These are phyloP conservation scores for Marmota monax DNA, from an alignment of 2,113 vertebrate species.

Conservation along the genomic window DNA sequence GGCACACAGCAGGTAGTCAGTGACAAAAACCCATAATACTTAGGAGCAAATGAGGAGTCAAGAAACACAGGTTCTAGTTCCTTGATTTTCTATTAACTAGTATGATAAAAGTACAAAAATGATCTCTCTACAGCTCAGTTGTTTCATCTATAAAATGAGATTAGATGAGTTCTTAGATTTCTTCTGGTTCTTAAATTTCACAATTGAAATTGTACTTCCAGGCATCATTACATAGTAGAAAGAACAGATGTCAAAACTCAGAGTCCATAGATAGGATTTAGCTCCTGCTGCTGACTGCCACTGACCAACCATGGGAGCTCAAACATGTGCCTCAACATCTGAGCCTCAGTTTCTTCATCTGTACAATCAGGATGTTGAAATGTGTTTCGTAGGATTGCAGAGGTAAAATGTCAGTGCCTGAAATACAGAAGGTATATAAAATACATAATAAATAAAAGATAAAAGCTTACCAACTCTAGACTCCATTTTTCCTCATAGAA, in stretches of 20 bases:
- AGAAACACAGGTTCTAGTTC: not conserved
- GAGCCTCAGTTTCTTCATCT: not conserved
- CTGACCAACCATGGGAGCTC: not conserved
- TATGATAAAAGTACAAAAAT: conserved; percentile 24
- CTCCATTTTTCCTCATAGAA: not conserved
- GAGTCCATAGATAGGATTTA: not conserved
- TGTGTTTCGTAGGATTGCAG: not conserved
- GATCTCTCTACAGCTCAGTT: not conserved
- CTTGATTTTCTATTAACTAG: conserved; percentile 34
- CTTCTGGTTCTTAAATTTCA: conserved; percentile 23
- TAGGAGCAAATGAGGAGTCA: not conserved
- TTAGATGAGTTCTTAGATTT: conserved; percentile 29
- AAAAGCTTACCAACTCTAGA: not conserved
- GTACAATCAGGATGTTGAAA: not conserved
- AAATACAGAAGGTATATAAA: conserved; percentile 21
- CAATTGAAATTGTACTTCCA: not conserved
- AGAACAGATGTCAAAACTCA: not conserved
- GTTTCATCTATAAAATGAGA: conserved; percentile 48
- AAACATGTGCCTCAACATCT: not conserved
- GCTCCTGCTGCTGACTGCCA: not conserved
- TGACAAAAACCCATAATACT: not conserved
- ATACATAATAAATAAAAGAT: conserved; percentile 45
- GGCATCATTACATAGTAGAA: not conserved
- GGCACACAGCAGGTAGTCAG: not conserved
- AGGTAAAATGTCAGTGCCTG: not conserved